Evolutionary conservation across 1,140 invertebrate genomes (phyloP), one percentile per base, ranked within the genome.

Genomic region (Chionoecetes opilio): DNA sequence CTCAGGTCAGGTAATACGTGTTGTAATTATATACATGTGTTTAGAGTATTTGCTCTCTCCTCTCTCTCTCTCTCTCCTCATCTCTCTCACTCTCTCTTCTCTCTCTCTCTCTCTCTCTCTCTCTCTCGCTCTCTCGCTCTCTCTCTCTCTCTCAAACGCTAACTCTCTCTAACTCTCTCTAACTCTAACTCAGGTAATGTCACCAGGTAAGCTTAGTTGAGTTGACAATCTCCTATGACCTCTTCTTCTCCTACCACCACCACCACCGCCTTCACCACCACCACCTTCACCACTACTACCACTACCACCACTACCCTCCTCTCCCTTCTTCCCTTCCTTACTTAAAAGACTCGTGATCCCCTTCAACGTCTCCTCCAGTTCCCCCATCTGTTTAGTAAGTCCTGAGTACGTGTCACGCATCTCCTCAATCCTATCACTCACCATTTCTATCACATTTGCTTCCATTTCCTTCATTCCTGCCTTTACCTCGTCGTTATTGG

Each of bases 391-490:
- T 75, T 92, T 88, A 21, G 26, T 31, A 2, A 95, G 84, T 0
- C 8, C 17, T 2, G 35, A 0, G 46, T 95, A 53, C 17, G 94
- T 75, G 6, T 95, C 94, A 14, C 41, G 29, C 41, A 95, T 88
- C 35, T 95, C 89, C 34, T 95, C 94, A 31, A 92, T 92, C 26
- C 88, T 92, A 34, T 96, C 93, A 34, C 94, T 91, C 32, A 96
- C 90, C 9, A 95, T 82, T 84, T 96, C 95, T 5, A 93, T 94
- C 63, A 96, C 29, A 86, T 96, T 96, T 14, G 95, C 93, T 31
- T 96, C 95, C 11, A 96, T 91, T n/a, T 96, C 93, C 94, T 96
- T 96, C 14, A 96, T 34, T 32, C 86, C 91, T 21, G 86, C 89
- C 75, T 96, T 96, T 21, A 96, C 17, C 29, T 96, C 95, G 35